Conservation (phyloP, 2,888 invertebrate genomes). For the Pocota personata region DNA sequence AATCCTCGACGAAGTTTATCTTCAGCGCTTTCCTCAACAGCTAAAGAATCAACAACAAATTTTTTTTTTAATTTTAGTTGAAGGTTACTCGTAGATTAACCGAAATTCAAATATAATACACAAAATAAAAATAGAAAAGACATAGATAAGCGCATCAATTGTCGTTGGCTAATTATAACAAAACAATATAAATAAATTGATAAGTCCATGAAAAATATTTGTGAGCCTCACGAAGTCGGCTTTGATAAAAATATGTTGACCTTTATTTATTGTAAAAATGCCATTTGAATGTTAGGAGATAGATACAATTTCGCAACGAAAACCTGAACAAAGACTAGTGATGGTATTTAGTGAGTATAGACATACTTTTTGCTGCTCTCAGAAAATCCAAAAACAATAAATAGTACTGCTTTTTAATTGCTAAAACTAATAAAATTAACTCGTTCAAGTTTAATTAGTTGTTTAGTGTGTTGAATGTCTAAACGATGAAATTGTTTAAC, state of each 20-base stretch:
- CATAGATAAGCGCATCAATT: neutral
- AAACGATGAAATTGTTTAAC: too few species aligned
- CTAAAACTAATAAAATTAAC: too few species aligned
- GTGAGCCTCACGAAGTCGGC: neutral
- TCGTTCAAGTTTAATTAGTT: too few species aligned
- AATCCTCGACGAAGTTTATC: slow-evolving; percentile 86
- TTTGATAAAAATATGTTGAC: neutral
- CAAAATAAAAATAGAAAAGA: neutral
- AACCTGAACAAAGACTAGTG: too few species aligned
- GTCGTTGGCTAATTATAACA: neutral
- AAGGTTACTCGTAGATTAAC: neutral
- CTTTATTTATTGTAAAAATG: too few species aligned
- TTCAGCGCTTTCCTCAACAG: slow-evolving; percentile 85
- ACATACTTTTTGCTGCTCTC: too few species aligned
- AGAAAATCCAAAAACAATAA: too few species aligned
- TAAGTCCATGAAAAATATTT: neutral
- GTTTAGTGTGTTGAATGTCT: too few species aligned
- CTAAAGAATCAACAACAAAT: slow-evolving; percentile 78
- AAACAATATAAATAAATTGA: neutral
- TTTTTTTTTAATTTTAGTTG: neutral
- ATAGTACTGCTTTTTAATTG: too few species aligned
- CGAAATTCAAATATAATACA: neutral
- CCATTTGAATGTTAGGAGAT: too few species aligned
- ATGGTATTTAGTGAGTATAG: too few species aligned
- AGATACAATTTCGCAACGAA: too few species aligned